phyloP scores from a whole-genome alignment of 2,113 vertebrate genomes.

The human (Homo sapiens) region DNA sequence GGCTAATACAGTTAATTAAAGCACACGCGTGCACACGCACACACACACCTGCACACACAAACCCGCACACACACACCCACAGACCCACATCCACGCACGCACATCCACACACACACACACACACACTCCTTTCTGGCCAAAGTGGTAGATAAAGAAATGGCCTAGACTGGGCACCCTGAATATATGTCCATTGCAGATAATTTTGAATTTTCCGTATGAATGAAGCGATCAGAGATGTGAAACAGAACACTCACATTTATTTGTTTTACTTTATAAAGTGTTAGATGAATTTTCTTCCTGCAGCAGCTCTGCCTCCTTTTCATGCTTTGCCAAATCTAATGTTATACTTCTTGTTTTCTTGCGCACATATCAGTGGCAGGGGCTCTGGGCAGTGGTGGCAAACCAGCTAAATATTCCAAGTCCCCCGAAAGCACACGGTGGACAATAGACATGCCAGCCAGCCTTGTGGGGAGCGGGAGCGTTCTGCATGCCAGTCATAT shows the following conservation, averaged over 20 bases:
- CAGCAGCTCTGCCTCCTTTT: neutral
- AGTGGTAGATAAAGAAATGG: neutral
- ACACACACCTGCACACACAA: too few relatives aligned
- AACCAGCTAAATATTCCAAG: neutral
- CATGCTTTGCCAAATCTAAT: neutral
- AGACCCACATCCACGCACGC: neutral
- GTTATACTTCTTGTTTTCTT: neutral
- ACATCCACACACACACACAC: too few relatives aligned
- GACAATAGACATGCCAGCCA: accelerated
- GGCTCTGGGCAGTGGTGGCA: neutral
- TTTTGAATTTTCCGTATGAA: neutral
- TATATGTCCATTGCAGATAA: neutral
- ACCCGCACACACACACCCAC: neutral
- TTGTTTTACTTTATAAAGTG: neutral
- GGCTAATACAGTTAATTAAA: neutral
- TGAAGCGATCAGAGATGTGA: neutral
- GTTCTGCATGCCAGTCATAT: neutral
- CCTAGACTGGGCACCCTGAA: too few relatives aligned
- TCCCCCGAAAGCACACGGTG: accelerated
- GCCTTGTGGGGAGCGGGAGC: accelerated
- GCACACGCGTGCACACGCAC: neutral
- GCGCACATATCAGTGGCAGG: too few relatives aligned
- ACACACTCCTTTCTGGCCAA: neutral
- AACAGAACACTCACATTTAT: neutral
- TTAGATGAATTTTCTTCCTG: neutral